Evolutionary conservation across 2,888 invertebrate species (phyloP).

Genomic region (Operophtera brumata): DNA sequence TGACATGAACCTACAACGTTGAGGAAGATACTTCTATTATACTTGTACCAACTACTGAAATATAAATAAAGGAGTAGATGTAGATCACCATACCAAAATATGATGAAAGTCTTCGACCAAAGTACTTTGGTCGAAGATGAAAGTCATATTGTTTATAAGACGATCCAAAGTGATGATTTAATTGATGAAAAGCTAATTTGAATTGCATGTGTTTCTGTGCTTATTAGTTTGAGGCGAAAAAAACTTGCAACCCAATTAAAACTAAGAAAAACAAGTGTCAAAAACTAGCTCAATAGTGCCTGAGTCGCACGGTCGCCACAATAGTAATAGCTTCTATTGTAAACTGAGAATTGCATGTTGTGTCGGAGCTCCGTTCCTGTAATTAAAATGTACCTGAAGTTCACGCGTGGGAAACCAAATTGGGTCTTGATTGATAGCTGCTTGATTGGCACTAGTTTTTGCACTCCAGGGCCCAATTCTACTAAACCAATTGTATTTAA

Average conservation of each 20-base stretch:
- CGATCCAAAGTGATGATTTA: too few species aligned
- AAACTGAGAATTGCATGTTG: slow-evolving; percentile 6
- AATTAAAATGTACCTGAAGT: slow-evolving; percentile 9
- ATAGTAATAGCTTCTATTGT: slow-evolving; percentile 19
- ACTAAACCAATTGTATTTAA: not conserved
- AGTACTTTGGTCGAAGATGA: too few species aligned
- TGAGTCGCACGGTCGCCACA: slow-evolving; percentile 16
- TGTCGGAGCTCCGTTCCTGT: slow-evolving; percentile 9
- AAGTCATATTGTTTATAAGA: too few species aligned
- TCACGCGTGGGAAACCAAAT: slow-evolving; percentile 13
- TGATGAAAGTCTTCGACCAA: too few species aligned
- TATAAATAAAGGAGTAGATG: too few species aligned
- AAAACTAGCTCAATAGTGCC: slow-evolving; percentile 9
- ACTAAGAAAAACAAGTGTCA: not conserved
- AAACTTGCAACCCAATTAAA: too few species aligned
- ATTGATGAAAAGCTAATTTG: too few species aligned
- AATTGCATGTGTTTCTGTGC: too few species aligned
- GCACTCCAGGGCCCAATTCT: not conserved
- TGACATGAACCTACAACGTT: too few species aligned
- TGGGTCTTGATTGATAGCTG: slow-evolving; percentile 11
- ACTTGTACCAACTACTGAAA: too few species aligned
- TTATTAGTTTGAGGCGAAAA: too few species aligned
- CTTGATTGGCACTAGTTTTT: not conserved
- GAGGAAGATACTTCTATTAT: not conserved
- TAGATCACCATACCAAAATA: too few species aligned